Percentiles rank a stretch among this genome's conserved stretches.
Evolutionary conservation across 2,113 vertebrate species (phyloP).

Genomic region (Calypte anna): DNA sequence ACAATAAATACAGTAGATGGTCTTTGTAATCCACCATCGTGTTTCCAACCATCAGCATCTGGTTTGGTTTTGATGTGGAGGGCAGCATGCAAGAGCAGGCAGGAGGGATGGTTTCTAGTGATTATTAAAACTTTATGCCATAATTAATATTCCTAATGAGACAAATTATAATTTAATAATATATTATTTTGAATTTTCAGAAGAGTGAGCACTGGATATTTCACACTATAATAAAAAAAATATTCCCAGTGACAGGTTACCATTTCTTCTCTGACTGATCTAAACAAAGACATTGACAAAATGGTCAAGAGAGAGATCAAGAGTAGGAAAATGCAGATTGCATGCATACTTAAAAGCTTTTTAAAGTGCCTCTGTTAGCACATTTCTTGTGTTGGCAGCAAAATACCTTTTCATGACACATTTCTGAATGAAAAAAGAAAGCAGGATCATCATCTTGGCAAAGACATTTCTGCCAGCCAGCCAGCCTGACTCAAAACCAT

Average conservation of each 20-base stretch:
- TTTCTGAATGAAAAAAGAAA: not conserved
- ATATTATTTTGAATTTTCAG: not conserved
- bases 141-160: not conserved
- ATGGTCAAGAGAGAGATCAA: not conserved
- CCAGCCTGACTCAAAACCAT: not conserved
- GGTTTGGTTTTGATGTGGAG: not conserved
- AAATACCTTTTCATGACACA: not conserved
- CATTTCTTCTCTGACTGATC: not conserved
- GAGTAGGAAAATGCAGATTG: not conserved
- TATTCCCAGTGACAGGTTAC: not conserved
- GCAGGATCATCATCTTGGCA: not conserved
- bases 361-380: not conserved
- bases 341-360: conserved; percentile 18
- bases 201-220: not conserved
- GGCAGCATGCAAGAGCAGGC: not conserved
- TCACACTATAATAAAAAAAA: not conserved
- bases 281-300: conserved; percentile 30
- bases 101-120: not conserved
- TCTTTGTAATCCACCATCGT: not conserved
- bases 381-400: not conserved
- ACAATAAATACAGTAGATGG: not conserved
- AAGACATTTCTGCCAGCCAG: not conserved
- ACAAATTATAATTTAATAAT: not conserved
- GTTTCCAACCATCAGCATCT: not conserved
- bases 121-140: not conserved